phyloP scores from a whole-genome alignment of 2,888 invertebrate species.

The Brenthis hecate region DNA sequence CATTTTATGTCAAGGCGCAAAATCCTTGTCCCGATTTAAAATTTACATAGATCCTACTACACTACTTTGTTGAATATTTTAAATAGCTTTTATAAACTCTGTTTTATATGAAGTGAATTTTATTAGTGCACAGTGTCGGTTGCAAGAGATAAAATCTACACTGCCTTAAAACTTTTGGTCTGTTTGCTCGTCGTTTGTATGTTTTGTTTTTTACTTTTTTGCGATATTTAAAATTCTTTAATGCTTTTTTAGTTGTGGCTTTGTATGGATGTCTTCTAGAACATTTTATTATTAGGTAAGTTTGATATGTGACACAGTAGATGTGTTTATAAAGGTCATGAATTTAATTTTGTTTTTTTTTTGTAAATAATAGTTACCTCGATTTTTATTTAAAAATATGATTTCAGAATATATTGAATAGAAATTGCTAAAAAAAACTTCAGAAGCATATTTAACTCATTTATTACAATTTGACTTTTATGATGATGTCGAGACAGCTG shows the following conservation, averaged over 20 bases:
- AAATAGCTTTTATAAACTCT: constrained; percentile 9
- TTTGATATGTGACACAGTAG: too few species aligned
- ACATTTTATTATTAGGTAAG: too few species aligned
- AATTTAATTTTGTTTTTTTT: too few species aligned
- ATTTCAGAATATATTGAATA: too few species aligned
- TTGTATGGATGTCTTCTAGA: not conserved
- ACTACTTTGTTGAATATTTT: constrained; percentile 8
- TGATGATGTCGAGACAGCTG: too few species aligned
- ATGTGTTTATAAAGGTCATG: too few species aligned
- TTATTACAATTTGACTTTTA: too few species aligned
- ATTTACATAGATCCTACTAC: constrained; percentile 9
- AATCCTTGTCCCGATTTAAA: constrained; percentile 4
- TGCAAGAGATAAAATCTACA: constrained; percentile 11
- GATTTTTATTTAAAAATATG: too few species aligned
- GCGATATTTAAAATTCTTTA: constrained; percentile 19
- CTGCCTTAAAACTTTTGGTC: constrained; percentile 14
- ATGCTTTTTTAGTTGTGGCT: constrained; percentile 28
- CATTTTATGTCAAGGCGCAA: constrained; percentile 27
- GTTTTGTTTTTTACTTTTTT: constrained; percentile 11
- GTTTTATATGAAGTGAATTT: constrained; percentile 14
- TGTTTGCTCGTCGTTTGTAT: constrained; percentile 15
- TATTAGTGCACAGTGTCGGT: constrained; percentile 13
- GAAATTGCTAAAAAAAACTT: too few species aligned
- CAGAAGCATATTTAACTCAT: too few species aligned
- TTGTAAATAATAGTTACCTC: too few species aligned